Conservation (phyloP, 2,797 vertebrate genomes). For the Rhabdophis nuchalis region DNA sequence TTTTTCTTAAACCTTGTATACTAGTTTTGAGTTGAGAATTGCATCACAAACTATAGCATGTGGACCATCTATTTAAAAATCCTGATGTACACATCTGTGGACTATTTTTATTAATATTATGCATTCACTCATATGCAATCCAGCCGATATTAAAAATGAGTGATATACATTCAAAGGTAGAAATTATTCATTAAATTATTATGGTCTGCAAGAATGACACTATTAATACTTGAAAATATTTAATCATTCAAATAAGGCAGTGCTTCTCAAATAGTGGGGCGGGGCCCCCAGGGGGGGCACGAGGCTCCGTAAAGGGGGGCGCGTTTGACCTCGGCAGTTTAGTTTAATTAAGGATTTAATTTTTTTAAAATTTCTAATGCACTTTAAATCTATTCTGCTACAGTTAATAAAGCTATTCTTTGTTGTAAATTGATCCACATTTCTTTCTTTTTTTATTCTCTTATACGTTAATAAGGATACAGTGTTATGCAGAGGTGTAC, state of each 20-base stretch:
- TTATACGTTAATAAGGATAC: no score
- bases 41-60: background rate
- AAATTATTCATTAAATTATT: background rate
- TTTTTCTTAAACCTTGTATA: background rate
- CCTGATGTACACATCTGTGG: background rate
- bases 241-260: background rate
- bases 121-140: background rate
- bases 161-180: background rate
- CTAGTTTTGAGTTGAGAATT: background rate
- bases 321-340: no score
- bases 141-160: background rate
- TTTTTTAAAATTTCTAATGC: no score
- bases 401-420: no score
- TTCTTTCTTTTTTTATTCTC: no score
- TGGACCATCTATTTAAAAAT: background rate
- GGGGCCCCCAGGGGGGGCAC: no score
- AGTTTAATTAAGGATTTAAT: no score
- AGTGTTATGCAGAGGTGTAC: no score
- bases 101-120: background rate
- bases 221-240: background rate
- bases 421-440: no score
- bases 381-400: no score
- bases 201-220: background rate
- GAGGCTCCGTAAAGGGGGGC: no score
- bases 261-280: no score